These are phyloP conservation scores for Dolichallabes microphthalmus DNA, from an alignment of 2,113 vertebrate species.

Conservation along the genomic window DNA sequence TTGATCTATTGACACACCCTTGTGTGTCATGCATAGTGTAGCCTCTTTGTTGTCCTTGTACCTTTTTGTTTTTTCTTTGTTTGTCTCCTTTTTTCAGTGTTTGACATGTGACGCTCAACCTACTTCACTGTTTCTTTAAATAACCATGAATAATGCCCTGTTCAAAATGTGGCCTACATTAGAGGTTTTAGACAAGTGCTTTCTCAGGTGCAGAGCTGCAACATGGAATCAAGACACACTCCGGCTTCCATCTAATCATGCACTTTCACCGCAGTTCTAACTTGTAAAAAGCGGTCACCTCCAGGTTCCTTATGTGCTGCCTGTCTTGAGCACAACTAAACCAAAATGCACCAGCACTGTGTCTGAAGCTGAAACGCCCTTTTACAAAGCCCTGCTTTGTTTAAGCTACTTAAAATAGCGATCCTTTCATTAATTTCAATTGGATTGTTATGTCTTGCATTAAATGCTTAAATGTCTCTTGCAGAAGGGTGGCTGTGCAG, in stretches of 20 bases:
- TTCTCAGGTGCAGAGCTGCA: slow-evolving; percentile 59
- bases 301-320: background rate
- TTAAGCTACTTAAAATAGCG: background rate
- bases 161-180: slow-evolving; percentile 74
- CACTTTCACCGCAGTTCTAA: background rate
- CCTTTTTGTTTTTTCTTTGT: background rate
- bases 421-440: background rate
- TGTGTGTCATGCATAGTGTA: background rate
- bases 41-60: background rate
- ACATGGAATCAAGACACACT: background rate
- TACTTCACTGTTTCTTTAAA: slow-evolving; percentile 73
- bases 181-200: slow-evolving; percentile 45
- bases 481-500: background rate
- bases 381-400: background rate
- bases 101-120: slow-evolving; percentile 58
- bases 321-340: background rate
- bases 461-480: slow-evolving; percentile 4
- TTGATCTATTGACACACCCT: background rate
- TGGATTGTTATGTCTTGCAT: background rate
- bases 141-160: slow-evolving; percentile 70
- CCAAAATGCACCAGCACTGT: background rate
- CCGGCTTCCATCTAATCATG: background rate
- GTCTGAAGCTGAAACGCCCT: background rate
- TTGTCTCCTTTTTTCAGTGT: background rate
- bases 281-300: background rate